Conservation (phyloP, 2,113 vertebrate species). For the Anseranas semipalmata region DNA sequence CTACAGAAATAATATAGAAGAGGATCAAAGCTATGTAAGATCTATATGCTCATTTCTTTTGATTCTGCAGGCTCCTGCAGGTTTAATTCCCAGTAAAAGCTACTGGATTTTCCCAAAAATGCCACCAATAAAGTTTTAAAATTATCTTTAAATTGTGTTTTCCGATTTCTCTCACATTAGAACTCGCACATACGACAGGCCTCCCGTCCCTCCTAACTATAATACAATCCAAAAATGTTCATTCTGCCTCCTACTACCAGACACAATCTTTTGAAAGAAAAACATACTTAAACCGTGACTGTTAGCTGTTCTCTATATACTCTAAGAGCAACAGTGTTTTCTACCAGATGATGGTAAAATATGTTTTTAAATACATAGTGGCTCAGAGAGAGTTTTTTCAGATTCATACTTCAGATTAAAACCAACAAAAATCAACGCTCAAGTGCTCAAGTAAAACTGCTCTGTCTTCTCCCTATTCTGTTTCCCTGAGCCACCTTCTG, state of each 20-base stretch:
- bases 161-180: background rate
- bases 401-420: background rate
- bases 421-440: background rate
- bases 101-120: background rate
- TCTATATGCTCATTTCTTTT: background rate
- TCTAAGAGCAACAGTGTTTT: background rate
- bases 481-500: background rate
- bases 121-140: background rate
- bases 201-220: background rate
- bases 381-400: background rate
- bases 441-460: background rate
- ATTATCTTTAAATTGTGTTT: background rate
- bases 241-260: background rate
- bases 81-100: background rate
- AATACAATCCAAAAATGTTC: background rate
- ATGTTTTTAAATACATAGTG: background rate
- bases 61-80: background rate
- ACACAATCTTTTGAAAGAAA: background rate
- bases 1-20: background rate
- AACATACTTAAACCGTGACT: background rate
- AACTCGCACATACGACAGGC: background rate
- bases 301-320: background rate
- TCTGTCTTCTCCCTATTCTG: background rate
- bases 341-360: background rate
- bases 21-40: background rate